Conservation (phyloP, 2,888 invertebrate genomes). For the Neoaliturus tenellus region DNA sequence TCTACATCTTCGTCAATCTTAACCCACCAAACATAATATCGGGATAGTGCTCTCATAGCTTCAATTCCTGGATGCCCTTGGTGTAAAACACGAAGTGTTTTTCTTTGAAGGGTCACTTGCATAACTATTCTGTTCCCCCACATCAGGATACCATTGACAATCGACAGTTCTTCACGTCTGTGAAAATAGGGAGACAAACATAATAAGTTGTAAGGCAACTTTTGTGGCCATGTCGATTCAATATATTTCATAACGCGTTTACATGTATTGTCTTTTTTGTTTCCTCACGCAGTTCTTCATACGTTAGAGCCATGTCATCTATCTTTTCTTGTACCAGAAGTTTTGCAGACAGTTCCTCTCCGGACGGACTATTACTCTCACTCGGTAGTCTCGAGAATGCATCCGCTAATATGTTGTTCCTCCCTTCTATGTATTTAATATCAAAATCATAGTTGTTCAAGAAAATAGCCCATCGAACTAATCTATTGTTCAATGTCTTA, state of each 20-base stretch:
- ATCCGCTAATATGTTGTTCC: not conserved
- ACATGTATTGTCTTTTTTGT: too few relatives aligned
- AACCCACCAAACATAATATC: too few relatives aligned
- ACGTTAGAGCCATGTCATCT: too few relatives aligned
- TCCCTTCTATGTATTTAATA: not conserved
- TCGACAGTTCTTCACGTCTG: constrained; percentile 38
- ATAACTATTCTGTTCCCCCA: constrained; percentile 59
- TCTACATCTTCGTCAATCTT: too few relatives aligned
- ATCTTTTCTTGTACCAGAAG: too few relatives aligned
- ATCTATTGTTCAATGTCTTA: not conserved
- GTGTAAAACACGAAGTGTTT: constrained; percentile 56
- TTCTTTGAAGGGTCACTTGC: constrained; percentile 34
- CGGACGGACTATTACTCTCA: too few relatives aligned
- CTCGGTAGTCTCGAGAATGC: not conserved
- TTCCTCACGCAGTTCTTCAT: too few relatives aligned
- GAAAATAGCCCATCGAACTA: constrained; percentile 23
- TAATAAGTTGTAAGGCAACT: too few relatives aligned
- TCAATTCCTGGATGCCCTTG: constrained; percentile 59
- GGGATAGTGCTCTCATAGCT: too few relatives aligned
- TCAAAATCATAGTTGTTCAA: not conserved
- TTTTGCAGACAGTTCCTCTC: too few relatives aligned
- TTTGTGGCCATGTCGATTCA: too few relatives aligned
- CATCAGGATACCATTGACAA: constrained; percentile 51
- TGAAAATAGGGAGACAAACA: constrained; percentile 25
- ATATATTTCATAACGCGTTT: too few relatives aligned